Evolutionary conservation across 1,140 invertebrate species (phyloP).

Genomic region (Coenobita brevimanus): DNA sequence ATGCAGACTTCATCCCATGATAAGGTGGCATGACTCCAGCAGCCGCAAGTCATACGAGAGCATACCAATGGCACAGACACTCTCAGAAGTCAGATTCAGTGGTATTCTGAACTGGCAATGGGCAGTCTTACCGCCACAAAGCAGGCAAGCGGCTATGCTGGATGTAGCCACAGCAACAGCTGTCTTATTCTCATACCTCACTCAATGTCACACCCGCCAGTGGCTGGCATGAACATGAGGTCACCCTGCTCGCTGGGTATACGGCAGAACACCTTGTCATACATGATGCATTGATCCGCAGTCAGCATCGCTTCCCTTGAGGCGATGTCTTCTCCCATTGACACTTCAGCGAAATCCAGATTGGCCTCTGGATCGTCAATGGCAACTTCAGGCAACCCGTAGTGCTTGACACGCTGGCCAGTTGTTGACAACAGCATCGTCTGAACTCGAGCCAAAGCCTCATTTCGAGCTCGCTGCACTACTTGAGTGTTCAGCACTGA

Average conservation of each 20-base stretch:
- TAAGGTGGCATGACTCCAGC: not conserved
- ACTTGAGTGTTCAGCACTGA: not conserved
- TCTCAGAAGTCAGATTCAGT: not conserved
- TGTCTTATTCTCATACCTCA: not conserved
- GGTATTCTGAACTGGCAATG: not conserved
- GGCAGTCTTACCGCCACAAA: not conserved
- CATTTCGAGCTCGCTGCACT: not conserved
- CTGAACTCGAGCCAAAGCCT: not conserved
- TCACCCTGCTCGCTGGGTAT: not conserved
- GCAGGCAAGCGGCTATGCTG: not conserved
- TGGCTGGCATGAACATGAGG: not conserved
- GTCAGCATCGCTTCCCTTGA: conserved; percentile 1
- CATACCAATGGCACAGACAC: not conserved
- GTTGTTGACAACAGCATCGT: not conserved
- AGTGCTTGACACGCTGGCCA: not conserved
- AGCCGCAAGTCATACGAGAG: not conserved
- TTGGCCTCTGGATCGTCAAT: not conserved
- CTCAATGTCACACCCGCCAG: not conserved
- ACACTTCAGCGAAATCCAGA: not conserved
- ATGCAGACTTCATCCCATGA: conserved; percentile 6
- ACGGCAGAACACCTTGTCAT: conserved; percentile 8
- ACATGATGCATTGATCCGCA: not conserved
- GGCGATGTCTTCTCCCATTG: not conserved
- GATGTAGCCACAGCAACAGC: not conserved
- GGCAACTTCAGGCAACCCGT: not conserved